A percentile compares a stretch with the other conserved stretches of the same genome.
These are phyloP conservation scores for Parochlus steinenii DNA, from an alignment of 2,888 invertebrate species.

Conservation along the genomic window DNA sequence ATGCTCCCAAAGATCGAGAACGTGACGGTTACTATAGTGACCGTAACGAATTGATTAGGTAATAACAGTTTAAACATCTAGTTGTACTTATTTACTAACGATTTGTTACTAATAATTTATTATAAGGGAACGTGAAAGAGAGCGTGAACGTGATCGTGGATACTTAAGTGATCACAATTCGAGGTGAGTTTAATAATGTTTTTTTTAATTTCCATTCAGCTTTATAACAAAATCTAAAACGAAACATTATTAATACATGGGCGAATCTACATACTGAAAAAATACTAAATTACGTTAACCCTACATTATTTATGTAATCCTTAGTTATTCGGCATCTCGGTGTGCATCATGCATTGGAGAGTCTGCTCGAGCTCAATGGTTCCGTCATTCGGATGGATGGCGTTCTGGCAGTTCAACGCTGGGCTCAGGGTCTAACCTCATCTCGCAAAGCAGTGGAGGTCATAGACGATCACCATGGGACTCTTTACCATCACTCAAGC, in stretches of 20 bases:
- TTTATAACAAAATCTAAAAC: no score
- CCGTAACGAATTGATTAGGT: slow-evolving; percentile 67
- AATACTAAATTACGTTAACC: slow-evolving; percentile 9
- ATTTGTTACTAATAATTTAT: no score
- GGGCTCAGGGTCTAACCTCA: slow-evolving; percentile 35
- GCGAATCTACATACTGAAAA: slow-evolving; percentile 5
- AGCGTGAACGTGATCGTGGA: slow-evolving; percentile 49
- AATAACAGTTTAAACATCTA: no score
- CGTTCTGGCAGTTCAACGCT: slow-evolving; percentile 55
- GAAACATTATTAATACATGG: no score
- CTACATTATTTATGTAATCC: slow-evolving; percentile 13
- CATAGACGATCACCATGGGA: slow-evolving; percentile 78
- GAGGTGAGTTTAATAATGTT: slow-evolving; percentile 36
- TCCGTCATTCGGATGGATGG: slow-evolving; percentile 81
- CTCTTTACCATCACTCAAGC: slow-evolving; percentile 66
- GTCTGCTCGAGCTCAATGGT: slow-evolving; percentile 77
- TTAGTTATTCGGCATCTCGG: slow-evolving; percentile 42
- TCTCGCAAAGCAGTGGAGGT: slow-evolving; percentile 25
- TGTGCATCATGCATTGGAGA: slow-evolving; percentile 83
- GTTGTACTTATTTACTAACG: no score
- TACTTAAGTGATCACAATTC: slow-evolving; percentile 65
- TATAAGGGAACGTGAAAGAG: slow-evolving; percentile 60
- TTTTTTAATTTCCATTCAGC: no score
- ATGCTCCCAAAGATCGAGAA: slow-evolving; percentile 42
- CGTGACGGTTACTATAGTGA: slow-evolving; percentile 81